These are phyloP conservation scores for Sphenodon punctatus DNA, from an alignment of 2,797 vertebrate genomes.

Conservation along the genomic window DNA sequence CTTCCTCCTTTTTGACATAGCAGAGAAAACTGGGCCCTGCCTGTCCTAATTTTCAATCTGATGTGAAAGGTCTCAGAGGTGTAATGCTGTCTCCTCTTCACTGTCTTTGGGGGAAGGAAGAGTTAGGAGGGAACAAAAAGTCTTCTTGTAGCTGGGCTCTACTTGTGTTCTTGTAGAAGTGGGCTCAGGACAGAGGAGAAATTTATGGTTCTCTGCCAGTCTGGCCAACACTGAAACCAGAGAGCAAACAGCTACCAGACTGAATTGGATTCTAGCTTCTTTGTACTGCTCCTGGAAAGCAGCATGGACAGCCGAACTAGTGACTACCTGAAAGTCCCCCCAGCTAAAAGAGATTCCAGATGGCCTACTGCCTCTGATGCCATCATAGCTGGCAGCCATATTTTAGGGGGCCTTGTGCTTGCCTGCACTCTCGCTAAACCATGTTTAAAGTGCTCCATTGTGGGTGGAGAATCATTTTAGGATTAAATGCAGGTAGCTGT, in stretches of 20 bases:
- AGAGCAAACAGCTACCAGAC: background rate
- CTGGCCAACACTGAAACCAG: background rate
- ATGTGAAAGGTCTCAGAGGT: background rate
- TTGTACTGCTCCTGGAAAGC: background rate
- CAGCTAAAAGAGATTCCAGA: no score
- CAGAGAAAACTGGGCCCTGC: slow-evolving; percentile 1
- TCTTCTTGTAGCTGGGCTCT: background rate
- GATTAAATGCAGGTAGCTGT: no score
- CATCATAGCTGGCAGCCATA: no score
- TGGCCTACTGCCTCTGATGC: no score
- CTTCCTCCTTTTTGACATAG: no score
- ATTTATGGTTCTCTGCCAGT: background rate
- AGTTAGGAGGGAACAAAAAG: background rate
- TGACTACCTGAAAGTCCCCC: background rate
- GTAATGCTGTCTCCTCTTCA: background rate
- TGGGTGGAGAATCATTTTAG: no score
- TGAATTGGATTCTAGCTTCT: background rate
- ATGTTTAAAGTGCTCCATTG: no score
- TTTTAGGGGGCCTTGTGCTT: no score
- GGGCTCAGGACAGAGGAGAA: background rate
- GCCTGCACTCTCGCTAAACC: no score
- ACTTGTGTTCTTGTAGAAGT: background rate
- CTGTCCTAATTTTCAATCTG: background rate
- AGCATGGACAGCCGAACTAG: background rate
- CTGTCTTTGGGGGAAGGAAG: background rate